Evolutionary conservation across 1,140 invertebrate species (phyloP), one percentile per base, ranked within the genome.

Genomic region (Alviniconcha marisindica): DNA sequence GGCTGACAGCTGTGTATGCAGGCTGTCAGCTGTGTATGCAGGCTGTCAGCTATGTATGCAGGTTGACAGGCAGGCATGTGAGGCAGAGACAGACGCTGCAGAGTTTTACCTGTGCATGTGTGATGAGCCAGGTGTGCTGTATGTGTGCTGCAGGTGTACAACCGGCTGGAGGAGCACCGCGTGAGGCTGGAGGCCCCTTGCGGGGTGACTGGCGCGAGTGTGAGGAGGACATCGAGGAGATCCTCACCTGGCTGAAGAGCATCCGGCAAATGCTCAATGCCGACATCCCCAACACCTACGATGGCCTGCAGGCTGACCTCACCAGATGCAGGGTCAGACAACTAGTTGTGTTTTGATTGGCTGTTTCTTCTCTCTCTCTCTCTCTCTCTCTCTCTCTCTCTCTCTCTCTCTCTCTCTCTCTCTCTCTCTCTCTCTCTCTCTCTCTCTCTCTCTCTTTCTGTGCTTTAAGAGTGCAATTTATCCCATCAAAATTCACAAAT

Each of bases 51-150:
- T n/a, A n/a, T n/a, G n/a, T n/a, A n/a, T n/a, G n/a, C n/a, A n/a
- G n/a, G n/a, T n/a, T n/a, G n/a, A n/a, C n/a, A n/a, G 24, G 12
- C 33, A 33, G 2, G n/a, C 60, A 0, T 18, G 7, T 24, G 33
- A 24, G 60, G 33, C n/a, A 33, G 60, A n/a, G 60, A 66, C 60
- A n/a, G n/a, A 96, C 96, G 69, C 94, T 98, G 89, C 95, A 96
- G 84, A 95, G 97, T 89, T 97, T 98, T 81, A 94, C 97, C 81
- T 95, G 97, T 90, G 96, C 97, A 60, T 98, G 97, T n/a, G 94
- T 99, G 84, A 97, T 97, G 40, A 97, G 99, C 90, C 97, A 98
- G 93, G 96, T 97, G 54, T 98, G 84, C 96, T 98, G 94, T 94
- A 98, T 87, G 94, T 98, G 81, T 60, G 24, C 36, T 15, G 10